A percentile compares a stretch with the other conserved stretches of the same genome.
Evolutionary conservation across 2,888 invertebrate genomes (phyloP).

Genomic region (Dynastes grantii): DNA sequence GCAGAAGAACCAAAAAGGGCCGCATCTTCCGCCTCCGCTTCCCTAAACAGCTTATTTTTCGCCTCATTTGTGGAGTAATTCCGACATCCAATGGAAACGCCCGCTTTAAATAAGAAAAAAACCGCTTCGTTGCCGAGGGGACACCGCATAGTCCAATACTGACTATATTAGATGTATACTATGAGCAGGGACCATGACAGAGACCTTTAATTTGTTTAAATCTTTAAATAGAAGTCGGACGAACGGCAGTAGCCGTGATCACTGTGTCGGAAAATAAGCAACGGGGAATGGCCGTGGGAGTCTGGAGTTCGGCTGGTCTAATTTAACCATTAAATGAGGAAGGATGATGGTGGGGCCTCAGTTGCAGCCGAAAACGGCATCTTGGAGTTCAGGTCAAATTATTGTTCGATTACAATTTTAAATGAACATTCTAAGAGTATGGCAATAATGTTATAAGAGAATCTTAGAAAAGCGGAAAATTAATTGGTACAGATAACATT

Average conservation of each 20-base stretch:
- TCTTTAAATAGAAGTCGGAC: constrained; percentile 53
- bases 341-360: too few relatives aligned
- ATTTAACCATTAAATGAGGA: too few relatives aligned
- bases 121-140: constrained; percentile 29
- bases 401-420: too few relatives aligned
- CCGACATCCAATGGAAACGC: constrained; percentile 65
- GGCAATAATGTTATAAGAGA: too few relatives aligned
- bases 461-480: too few relatives aligned
- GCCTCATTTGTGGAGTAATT: constrained; percentile 70
- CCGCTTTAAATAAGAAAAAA: constrained; percentile 64
- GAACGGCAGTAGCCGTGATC: constrained; percentile 29
- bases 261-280: constrained; percentile 18
- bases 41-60: constrained; percentile 67
- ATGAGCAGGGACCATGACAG: constrained; percentile 11
- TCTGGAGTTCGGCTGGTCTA: too few relatives aligned
- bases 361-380: too few relatives aligned
- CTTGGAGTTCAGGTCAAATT: too few relatives aligned
- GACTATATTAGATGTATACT: not conserved
- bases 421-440: too few relatives aligned
- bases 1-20: constrained; percentile 32
- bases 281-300: too few relatives aligned
- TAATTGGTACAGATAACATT: too few relatives aligned
- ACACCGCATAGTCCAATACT: not conserved
- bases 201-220: constrained; percentile 62
- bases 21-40: constrained; percentile 53